Conservation (phyloP, 92 coral and sea anemone genomes). For the Porites evermanni region DNA sequence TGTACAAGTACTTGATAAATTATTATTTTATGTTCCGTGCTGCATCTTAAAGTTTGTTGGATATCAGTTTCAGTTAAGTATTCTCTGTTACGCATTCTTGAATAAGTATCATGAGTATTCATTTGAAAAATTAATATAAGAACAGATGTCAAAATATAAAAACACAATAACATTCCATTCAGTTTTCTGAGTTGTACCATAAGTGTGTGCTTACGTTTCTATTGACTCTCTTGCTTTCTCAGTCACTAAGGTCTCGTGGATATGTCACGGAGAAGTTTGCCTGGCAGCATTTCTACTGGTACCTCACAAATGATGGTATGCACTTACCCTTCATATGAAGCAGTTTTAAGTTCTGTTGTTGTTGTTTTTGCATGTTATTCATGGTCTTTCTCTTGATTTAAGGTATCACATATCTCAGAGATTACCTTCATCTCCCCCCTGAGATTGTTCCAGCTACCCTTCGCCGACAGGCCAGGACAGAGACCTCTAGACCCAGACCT, state of each 20-base stretch:
- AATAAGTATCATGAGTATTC: no score
- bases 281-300: conserved; percentile 95
- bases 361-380: background rate
- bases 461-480: conserved; percentile 90
- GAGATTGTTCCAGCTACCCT: conserved; percentile 98
- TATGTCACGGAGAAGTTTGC: conserved; percentile 87
- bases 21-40: no score
- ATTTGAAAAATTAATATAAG: no score
- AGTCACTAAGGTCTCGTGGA: conserved; percentile 96
- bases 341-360: background rate
- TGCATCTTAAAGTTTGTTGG: no score
- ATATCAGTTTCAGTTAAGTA: no score
- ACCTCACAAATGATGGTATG: conserved; percentile 97
- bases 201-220: no score
- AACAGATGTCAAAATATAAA: no score
- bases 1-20: no score
- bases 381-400: background rate
- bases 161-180: no score
- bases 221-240: background rate
- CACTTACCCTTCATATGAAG: background rate
- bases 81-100: no score
- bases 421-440: conserved; percentile 94
- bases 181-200: no score
- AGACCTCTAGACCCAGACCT: conserved; percentile 94
- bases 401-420: conserved; percentile 97